These are phyloP conservation scores for Aphis gossypii DNA, from an alignment of 1,140 invertebrate genomes.

Conservation along the genomic window DNA sequence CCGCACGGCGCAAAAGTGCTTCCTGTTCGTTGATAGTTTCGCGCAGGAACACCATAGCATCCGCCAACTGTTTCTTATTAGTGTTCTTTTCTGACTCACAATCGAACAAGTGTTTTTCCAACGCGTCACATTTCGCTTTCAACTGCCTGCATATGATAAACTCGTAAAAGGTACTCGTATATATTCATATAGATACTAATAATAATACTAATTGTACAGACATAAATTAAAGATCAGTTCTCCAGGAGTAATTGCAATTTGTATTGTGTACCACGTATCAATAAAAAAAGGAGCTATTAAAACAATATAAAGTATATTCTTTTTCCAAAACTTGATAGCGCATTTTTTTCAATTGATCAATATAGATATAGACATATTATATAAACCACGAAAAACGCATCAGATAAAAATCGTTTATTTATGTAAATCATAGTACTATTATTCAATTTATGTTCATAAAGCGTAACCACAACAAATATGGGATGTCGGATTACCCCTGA, in stretches of 20 bases:
- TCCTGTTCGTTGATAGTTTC: conserved; percentile 69
- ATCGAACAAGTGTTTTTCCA: conserved; percentile 65
- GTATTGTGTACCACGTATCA: no score
- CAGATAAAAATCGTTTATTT: no score
- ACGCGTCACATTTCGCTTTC: conserved; percentile 65
- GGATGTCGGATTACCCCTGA: background rate
- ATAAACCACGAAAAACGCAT: background rate
- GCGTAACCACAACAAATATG: background rate
- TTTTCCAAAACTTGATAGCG: background rate
- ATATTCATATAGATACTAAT: no score
- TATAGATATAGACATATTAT: background rate
- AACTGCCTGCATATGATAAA: conserved; percentile 64
- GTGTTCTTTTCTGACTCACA: conserved; percentile 67
- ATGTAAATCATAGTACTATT: no score
- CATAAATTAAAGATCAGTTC: no score
- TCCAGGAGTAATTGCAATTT: no score
- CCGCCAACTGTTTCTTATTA: conserved; percentile 68
- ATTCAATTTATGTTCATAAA: background rate
- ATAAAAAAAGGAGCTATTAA: no score
- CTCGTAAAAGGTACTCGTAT: no score
- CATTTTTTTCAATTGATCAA: background rate
- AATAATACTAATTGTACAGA: background rate
- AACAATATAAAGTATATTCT: no score
- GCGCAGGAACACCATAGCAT: conserved; percentile 68
- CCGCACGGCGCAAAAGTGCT: conserved; percentile 24